phyloP scores from a whole-genome alignment of 2,113 vertebrate species.

The Carlito syrichta region DNA sequence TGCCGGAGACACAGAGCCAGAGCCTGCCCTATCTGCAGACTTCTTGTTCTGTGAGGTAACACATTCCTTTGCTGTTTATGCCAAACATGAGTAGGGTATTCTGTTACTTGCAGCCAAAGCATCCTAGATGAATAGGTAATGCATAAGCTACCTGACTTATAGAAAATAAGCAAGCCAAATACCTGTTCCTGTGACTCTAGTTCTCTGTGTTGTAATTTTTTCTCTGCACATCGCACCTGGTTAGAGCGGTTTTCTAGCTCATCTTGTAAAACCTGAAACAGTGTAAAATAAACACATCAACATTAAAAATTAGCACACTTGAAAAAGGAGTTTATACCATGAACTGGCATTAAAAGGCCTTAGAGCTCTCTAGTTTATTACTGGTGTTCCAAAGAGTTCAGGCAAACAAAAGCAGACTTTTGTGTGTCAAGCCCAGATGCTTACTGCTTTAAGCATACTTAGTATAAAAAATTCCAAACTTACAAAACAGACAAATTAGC shows the following conservation, averaged over 20 bases:
- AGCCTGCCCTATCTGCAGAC: neutral
- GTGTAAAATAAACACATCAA: conserved; percentile 1
- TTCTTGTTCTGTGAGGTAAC: neutral
- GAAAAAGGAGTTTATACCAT: neutral
- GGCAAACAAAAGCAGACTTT: neutral
- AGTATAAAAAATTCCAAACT: neutral
- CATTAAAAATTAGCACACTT: neutral
- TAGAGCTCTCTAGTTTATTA: neutral
- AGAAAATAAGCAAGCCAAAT: neutral
- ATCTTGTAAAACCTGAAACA: conserved; percentile 88
- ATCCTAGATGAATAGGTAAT: neutral
- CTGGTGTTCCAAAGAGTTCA: neutral
- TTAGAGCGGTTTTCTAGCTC: conserved; percentile 85
- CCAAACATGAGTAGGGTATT: neutral
- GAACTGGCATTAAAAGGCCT: neutral
- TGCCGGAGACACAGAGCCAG: neutral
- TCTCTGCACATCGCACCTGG: conserved; percentile 83
- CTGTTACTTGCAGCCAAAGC: neutral
- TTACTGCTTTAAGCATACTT: neutral
- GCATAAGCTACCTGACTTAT: neutral
- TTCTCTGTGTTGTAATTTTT: conserved; percentile 87
- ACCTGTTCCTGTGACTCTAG: conserved; percentile 93
- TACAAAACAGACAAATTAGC: neutral
- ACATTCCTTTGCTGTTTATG: neutral
- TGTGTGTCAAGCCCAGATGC: neutral